Evolutionary conservation across 2,797 vertebrate genomes (phyloP), one percentile per base, ranked within the genome.

Genomic region (Pitangus sulphuratus): DNA sequence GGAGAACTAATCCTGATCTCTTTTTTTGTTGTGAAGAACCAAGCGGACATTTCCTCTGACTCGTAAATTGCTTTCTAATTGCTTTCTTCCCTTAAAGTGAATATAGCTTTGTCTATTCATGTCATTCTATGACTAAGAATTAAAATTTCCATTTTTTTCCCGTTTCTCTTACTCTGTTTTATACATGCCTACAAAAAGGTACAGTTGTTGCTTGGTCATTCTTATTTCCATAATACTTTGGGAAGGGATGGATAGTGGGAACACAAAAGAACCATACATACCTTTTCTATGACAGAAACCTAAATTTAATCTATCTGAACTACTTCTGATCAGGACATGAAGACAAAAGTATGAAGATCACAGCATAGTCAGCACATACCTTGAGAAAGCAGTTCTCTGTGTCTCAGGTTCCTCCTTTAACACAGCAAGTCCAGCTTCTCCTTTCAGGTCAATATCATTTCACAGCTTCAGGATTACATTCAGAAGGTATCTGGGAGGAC

Each of bases 31-130:
- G 40, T 83, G 64, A 89, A 93, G 42, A 70, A 71, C 9, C 17
- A 90, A 60, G 39, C n/a, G 71, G 56, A 58, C 1, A 1, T 90
- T 96, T 91, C 31, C 58, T 72, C 74, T 70, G 51, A 47, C 30
- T 68, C 92, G 31, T 64, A 92, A 95, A 69, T 87, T 87, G 28
- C 4, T 81, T 94, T 88, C 90, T 90, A 81, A 79, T 83, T 70
- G 7, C 22, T 85, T 85, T 35, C 40, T 88, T 85, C n/a, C 19
- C 13, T 31, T 57, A 19, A 93, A 61, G 12, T 47, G 8, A 28
- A 66, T 39, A 35, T 25, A 81, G 5, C 26, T 90, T 58, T 14
- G 30, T 6, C 10, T 62, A 35, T 69, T 94, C 24, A 20, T 88
- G 54, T 83, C 50, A 37, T 15, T 64, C 11, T 66, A 47, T 75